Percentiles rank a stretch among this genome's conserved stretches.
These are phyloP conservation scores for Donacobius atricapilla DNA, from an alignment of 2,113 vertebrate species.

Conservation along the genomic window DNA sequence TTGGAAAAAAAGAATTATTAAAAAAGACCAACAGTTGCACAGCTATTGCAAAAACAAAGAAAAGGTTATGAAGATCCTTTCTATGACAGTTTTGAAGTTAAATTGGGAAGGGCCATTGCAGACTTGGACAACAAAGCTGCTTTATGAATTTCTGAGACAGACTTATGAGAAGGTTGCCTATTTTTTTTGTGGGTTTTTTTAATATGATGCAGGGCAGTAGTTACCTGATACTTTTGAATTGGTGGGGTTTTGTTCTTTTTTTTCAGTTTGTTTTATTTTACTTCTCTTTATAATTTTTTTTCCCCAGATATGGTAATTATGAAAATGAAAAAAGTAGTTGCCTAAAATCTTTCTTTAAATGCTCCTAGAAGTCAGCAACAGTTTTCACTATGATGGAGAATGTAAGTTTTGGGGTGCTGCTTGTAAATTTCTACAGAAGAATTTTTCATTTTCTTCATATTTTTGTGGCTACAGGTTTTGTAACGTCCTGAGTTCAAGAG, in stretches of 20 bases:
- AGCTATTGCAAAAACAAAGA: background rate
- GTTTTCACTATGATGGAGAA: background rate
- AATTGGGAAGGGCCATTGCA: background rate
- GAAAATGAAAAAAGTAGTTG: background rate
- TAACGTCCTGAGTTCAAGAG: background rate
- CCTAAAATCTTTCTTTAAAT: background rate
- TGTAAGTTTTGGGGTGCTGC: background rate
- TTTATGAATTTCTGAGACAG: background rate
- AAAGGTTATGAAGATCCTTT: background rate
- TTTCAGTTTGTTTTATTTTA: background rate
- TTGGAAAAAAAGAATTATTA: constrained; percentile 24
- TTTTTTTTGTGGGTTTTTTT: background rate
- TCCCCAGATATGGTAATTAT: background rate
- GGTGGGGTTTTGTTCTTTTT: background rate
- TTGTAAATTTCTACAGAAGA: background rate
- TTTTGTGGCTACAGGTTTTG: constrained; percentile 4
- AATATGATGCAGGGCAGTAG: background rate
- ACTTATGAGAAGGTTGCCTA: background rate
- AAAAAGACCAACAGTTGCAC: background rate
- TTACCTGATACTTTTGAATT: background rate
- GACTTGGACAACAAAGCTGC: background rate
- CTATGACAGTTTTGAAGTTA: background rate
- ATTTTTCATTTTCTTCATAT: background rate
- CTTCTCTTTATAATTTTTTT: background rate
- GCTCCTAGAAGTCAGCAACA: background rate